A percentile compares a stretch with the other conserved stretches of the same genome.
phyloP scores from a whole-genome alignment of 2,797 vertebrate genomes.

The Micropoecilia bifurca region DNA sequence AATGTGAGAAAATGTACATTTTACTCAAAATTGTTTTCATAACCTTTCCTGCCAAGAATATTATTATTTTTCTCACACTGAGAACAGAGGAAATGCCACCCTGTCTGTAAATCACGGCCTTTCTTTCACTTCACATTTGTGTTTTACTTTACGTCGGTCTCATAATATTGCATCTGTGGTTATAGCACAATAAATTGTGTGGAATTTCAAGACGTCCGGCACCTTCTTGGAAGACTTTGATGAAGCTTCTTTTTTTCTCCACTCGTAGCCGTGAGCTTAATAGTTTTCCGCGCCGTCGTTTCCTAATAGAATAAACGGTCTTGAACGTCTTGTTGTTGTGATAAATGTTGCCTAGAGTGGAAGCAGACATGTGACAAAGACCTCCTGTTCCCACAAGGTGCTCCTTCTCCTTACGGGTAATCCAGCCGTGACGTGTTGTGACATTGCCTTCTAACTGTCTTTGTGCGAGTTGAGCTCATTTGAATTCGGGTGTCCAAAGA shows the following conservation, averaged over 20 bases:
- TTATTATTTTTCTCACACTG: background rate
- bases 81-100: background rate
- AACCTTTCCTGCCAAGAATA: background rate
- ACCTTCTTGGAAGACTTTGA: background rate
- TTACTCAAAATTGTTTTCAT: background rate
- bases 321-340: background rate
- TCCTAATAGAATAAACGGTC: background rate
- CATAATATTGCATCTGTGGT: background rate
- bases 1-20: background rate
- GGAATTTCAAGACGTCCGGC: background rate
- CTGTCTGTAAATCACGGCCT: background rate
- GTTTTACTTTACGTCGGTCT: background rate
- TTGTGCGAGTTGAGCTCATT: background rate
- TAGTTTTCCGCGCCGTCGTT: background rate
- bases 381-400: conserved; percentile 1
- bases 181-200: background rate
- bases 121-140: background rate
- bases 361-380: background rate
- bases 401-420: background rate
- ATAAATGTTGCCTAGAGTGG: background rate
- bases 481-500: conserved; percentile 17
- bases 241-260: background rate
- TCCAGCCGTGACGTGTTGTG: conserved; percentile 5
- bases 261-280: background rate
- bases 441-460: background rate